These are phyloP conservation scores for Physocephala rufipes DNA, from an alignment of 2,888 invertebrate species.

Conservation along the genomic window DNA sequence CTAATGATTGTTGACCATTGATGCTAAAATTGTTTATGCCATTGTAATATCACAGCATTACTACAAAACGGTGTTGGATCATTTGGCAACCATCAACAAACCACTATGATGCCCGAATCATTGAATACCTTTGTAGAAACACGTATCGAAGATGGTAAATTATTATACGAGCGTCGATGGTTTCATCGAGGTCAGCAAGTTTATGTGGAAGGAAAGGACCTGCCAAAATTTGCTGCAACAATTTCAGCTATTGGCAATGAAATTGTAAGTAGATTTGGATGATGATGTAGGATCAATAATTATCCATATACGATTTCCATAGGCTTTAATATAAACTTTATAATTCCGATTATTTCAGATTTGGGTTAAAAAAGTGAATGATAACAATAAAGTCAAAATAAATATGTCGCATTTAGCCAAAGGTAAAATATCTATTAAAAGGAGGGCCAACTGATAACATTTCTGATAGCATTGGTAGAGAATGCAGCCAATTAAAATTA, in stretches of 20 bases:
- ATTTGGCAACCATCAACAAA: constrained; percentile 50
- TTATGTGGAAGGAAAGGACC: constrained; percentile 88
- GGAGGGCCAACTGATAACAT: constrained; percentile 76
- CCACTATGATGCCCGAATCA: constrained; percentile 56
- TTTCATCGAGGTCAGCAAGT: constrained; percentile 94
- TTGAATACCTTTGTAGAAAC: constrained; percentile 75
- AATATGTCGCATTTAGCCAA: constrained; percentile 84
- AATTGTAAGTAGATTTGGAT: constrained; percentile 71
- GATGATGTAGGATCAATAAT: background rate
- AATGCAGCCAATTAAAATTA: too few species aligned
- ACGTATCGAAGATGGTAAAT: constrained; percentile 92
- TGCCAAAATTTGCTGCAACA: constrained; percentile 84
- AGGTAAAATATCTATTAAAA: constrained; percentile 87
- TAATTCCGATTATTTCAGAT: constrained; percentile 71
- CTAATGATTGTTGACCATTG: background rate
- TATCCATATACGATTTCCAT: background rate
- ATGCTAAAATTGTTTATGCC: background rate
- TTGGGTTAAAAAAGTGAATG: constrained; percentile 85
- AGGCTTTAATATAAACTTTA: background rate
- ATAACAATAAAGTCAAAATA: constrained; percentile 83
- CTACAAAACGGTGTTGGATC: constrained; percentile 64
- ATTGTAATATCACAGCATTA: constrained; percentile 57
- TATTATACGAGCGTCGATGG: constrained; percentile 93
- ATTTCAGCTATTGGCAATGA: constrained; percentile 92
- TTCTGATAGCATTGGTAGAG: background rate